phyloP scores from a whole-genome alignment of 2,797 vertebrate genomes.

The Sylvilagus floridanus region DNA sequence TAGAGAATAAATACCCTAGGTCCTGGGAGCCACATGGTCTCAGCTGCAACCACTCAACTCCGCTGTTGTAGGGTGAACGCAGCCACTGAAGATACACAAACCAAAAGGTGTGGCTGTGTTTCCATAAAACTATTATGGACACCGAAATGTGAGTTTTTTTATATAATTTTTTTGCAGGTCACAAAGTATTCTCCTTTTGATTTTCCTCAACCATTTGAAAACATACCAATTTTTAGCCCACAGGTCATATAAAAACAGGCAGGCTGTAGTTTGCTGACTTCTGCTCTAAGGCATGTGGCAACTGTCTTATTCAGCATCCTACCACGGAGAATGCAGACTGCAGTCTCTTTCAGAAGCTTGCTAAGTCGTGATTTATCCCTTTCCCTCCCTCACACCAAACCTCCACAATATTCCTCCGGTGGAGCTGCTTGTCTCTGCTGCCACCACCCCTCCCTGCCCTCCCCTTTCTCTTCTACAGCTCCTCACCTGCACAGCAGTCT shows the following conservation, averaged over 20 bases:
- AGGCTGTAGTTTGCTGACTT: not conserved
- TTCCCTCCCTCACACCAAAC: not conserved
- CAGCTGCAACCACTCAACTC: not conserved
- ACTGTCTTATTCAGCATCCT: not conserved
- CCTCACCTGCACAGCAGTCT: not conserved
- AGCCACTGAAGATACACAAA: constrained; percentile 27
- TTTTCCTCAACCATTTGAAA: constrained; percentile 31
- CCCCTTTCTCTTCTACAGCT: not conserved
- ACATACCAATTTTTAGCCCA: not conserved
- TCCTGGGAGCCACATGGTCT: constrained; percentile 11
- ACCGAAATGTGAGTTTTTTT: constrained; percentile 48
- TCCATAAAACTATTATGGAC: not conserved
- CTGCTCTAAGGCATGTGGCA: not conserved
- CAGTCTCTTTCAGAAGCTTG: not conserved
- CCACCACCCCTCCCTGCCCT: not conserved
- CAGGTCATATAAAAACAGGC: not conserved
- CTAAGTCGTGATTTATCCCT: not conserved
- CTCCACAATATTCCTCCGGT: not conserved
- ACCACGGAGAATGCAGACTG: not conserved
- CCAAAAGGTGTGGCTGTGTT: not conserved
- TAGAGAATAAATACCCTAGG: not conserved
- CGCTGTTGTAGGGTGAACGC: constrained; percentile 9
- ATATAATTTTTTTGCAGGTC: constrained; percentile 35
- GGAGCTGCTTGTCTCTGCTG: not conserved
- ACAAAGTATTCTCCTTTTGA: not conserved